phyloP scores from a whole-genome alignment of 2,888 invertebrate species.

The Drosophila putrida region DNA sequence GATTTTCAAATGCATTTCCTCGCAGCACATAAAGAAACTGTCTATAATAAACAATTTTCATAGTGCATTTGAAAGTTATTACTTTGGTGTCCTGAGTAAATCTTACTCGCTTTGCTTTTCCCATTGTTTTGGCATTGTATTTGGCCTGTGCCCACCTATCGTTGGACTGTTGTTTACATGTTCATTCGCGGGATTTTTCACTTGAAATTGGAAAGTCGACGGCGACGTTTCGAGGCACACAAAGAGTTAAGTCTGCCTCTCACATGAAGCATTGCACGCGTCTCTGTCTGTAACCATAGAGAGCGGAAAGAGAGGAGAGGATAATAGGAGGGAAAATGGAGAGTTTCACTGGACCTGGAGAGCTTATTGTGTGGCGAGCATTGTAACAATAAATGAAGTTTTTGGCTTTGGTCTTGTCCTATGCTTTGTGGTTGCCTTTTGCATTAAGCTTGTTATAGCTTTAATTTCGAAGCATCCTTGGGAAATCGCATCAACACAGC shows the following conservation, averaged over 20 bases:
- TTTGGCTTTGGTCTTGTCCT: constrained; percentile 37
- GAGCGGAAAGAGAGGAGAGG: neutral
- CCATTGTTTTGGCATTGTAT: constrained; percentile 40
- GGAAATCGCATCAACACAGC: constrained; percentile 80
- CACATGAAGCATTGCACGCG: constrained; percentile 48
- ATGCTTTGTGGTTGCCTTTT: constrained; percentile 57
- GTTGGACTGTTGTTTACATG: constrained; percentile 71
- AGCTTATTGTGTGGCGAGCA: constrained; percentile 64
- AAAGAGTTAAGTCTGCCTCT: constrained; percentile 75
- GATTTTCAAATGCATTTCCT: too few relatives aligned
- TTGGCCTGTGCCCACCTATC: constrained; percentile 65
- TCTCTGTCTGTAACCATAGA: constrained; percentile 14
- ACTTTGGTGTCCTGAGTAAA: neutral
- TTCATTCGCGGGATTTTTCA: constrained; percentile 81
- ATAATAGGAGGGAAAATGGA: neutral
- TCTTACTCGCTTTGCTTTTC: constrained; percentile 43
- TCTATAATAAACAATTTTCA: neutral
- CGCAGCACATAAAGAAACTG: neutral
- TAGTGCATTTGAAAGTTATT: constrained; percentile 29
- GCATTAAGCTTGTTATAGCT: constrained; percentile 78
- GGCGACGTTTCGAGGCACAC: constrained; percentile 51
- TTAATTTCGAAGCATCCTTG: constrained; percentile 74
- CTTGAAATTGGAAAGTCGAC: constrained; percentile 80
- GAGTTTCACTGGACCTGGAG: constrained; percentile 16
- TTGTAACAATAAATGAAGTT: constrained; percentile 76